These are phyloP conservation scores for Dipodomys ordii DNA, from an alignment of 2,113 vertebrate genomes.

Conservation along the genomic window DNA sequence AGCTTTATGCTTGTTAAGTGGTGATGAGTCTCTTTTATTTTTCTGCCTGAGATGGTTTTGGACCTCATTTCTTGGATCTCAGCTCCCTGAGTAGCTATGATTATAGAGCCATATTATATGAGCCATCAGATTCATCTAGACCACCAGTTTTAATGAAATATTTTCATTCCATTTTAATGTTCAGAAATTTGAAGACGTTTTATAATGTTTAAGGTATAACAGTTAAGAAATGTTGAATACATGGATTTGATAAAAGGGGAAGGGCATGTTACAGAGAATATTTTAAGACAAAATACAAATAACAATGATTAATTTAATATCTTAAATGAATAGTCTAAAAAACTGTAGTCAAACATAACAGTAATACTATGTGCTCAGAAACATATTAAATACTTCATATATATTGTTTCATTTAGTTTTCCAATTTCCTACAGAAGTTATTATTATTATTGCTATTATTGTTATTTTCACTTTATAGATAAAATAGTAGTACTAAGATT, in stretches of 20 bases:
- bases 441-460: background rate
- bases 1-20: too few relatives aligned
- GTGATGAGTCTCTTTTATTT: too few relatives aligned
- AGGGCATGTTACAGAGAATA: background rate
- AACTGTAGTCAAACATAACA: too few relatives aligned
- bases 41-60: too few relatives aligned
- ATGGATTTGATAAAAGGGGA: background rate
- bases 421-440: background rate
- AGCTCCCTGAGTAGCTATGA: too few relatives aligned
- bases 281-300: background rate
- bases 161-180: background rate
- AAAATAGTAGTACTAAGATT: too few relatives aligned
- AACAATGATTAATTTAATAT: background rate
- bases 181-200: background rate
- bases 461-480: too few relatives aligned
- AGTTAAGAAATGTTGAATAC: background rate
- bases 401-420: background rate
- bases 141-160: constrained; percentile 26
- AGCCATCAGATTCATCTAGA: background rate
- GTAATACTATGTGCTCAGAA: too few relatives aligned
- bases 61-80: too few relatives aligned
- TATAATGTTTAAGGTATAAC: background rate
- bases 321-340: background rate
- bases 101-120: too few relatives aligned
- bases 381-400: background rate